These are phyloP conservation scores for Cremastobaeus sp. DNA, from an alignment of 2,888 invertebrate genomes.

Conservation along the genomic window DNA sequence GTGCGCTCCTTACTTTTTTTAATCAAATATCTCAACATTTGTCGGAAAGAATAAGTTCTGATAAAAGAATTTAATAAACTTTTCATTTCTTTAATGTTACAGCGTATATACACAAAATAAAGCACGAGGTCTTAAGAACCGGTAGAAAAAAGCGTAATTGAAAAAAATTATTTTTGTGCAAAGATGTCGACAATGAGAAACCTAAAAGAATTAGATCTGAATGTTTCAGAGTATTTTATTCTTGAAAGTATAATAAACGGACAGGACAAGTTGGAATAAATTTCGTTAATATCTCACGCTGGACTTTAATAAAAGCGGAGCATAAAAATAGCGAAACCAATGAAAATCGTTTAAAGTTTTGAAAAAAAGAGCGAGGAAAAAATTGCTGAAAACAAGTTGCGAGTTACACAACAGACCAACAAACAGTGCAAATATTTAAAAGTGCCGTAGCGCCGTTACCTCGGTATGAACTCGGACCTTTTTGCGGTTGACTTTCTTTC, in stretches of 20 bases:
- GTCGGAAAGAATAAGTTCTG: conserved; percentile 21
- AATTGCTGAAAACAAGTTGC: background rate
- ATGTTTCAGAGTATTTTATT: too few species aligned
- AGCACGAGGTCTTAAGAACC: conserved; percentile 3
- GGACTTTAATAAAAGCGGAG: too few species aligned
- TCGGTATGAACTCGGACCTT: conserved; percentile 47
- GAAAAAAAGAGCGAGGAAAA: too few species aligned
- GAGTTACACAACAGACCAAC: conserved; percentile 17
- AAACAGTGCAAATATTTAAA: conserved; percentile 42
- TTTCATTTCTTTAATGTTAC: conserved; percentile 47
- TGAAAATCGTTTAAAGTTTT: too few species aligned
- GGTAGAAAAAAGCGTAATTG: conserved; percentile 11
- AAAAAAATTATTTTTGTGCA: conserved; percentile 16
- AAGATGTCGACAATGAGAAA: background rate
- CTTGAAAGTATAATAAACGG: too few species aligned
- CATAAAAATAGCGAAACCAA: too few species aligned
- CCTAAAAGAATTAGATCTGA: too few species aligned
- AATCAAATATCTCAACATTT: conserved; percentile 29
- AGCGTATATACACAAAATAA: conserved; percentile 9
- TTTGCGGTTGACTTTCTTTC: conserved; percentile 26
- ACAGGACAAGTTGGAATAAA: too few species aligned
- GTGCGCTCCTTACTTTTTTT: conserved; percentile 4
- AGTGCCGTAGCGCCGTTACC: conserved; percentile 34
- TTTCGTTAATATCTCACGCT: too few species aligned
- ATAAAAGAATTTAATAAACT: conserved; percentile 36